Base-by-base conservation (phyloP, 2,797 vertebrate species). In the Neopelma chrysocephalum region DNA sequence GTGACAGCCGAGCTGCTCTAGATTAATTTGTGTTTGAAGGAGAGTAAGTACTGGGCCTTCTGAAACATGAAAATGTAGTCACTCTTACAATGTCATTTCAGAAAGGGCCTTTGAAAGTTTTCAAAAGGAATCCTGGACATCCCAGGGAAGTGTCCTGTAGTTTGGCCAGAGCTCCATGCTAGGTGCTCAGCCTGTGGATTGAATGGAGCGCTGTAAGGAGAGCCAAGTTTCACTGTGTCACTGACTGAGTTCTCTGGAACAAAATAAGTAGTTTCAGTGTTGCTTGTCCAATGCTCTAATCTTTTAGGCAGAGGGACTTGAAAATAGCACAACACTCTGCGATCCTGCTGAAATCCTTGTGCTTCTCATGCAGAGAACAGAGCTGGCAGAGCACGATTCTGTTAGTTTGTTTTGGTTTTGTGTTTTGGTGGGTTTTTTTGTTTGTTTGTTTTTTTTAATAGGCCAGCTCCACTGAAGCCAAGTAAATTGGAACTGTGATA, bases 1-100 rank as follows among this genome's bases (percentile, higher is more conserved):
- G 71, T 92, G 88, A 84, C 86, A 95, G 68, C 61, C 2, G 8
- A 43, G 45, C 57, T 95, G 60, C 84, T 91, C 34, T 75, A 47
- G 64, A 87, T 84, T 82, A 87, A 80, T 85, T 85, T 89, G 70
- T 57, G 31, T 93, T 93, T 75, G 32, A 87, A 91, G 78, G 48
- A 80, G 56, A 69, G 4, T 50, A 47, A 77, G 32, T 89, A 25
- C 15, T 71, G 29, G 78, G 34, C 83, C 60, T 93, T 95, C 58
- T 89, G 71, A 80, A 85, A 85, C 14, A 11, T 32, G 48, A 68
- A 75, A 62, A 36, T 75, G 8, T n/a, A 64, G 62, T 80, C 53
- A 68, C 26, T 77, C 93, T 47, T 60, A 20, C 43, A 68, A 10
- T 48, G 12, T 6, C 4, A 9, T 64, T 92, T 91, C 42, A 87